A percentile compares a stretch with the other conserved stretches of the same genome.
These are phyloP conservation scores for Porites evermanni DNA, from an alignment of 92 coral and sea anemone genomes.

Conservation along the genomic window DNA sequence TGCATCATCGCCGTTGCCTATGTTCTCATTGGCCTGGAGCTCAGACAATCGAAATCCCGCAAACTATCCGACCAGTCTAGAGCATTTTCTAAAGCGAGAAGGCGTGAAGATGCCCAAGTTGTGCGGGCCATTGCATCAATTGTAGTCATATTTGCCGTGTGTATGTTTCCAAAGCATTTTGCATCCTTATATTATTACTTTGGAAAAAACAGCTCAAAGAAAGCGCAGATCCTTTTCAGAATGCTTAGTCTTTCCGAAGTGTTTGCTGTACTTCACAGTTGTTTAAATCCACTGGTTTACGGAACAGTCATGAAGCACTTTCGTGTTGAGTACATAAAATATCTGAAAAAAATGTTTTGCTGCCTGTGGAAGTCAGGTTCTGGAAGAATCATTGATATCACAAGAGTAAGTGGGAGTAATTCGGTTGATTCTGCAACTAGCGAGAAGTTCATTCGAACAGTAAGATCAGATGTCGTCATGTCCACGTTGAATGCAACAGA, in stretches of 20 bases:
- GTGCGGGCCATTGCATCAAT: constrained; percentile 39
- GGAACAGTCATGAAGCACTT: constrained; percentile 72
- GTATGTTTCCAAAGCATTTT: constrained; percentile 49
- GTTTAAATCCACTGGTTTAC: constrained; percentile 75
- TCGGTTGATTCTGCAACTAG: background rate
- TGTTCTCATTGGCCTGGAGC: constrained; percentile 53
- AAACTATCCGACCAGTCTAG: constrained; percentile 22
- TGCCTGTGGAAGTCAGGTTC: constrained; percentile 14
- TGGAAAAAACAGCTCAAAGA: background rate
- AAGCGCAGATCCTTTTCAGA: background rate
- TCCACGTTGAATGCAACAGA: background rate
- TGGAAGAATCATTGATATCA: no score
- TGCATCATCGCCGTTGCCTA: constrained; percentile 69
- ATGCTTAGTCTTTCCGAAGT: constrained; percentile 26
- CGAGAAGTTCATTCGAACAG: background rate
- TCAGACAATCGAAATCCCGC: constrained; percentile 28
- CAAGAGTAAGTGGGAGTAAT: background rate
- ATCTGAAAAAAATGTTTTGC: constrained; percentile 18
- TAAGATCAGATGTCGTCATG: background rate
- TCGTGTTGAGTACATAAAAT: constrained; percentile 56
- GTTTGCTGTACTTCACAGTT: constrained; percentile 60
- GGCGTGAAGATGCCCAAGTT: constrained; percentile 39
- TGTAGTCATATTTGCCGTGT: constrained; percentile 36
- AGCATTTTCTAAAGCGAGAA: background rate
- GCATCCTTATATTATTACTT: constrained; percentile 10